A percentile compares a stretch with the other conserved stretches of the same genome.
These are phyloP conservation scores for Rachycentron canadum DNA, from an alignment of 2,797 vertebrate genomes.

Conservation along the genomic window DNA sequence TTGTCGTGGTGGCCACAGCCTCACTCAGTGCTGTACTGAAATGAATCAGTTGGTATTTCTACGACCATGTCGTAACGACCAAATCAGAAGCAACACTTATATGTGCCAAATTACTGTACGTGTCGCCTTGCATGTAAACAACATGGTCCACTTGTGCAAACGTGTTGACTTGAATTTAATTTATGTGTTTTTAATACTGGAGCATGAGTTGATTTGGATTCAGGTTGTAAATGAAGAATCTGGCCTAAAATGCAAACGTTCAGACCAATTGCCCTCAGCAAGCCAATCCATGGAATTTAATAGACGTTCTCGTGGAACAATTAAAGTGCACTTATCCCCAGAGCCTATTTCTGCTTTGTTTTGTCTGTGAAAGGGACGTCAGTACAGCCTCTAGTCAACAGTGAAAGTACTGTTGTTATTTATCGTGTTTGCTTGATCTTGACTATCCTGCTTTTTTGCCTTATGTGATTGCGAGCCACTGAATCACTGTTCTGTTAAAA, in stretches of 20 bases:
- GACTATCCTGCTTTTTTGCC: slow-evolving; percentile 12
- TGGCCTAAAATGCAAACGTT: background rate
- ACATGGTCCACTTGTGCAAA: background rate
- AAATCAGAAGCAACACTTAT: slow-evolving; percentile 1
- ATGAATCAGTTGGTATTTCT: background rate
- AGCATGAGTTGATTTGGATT: background rate
- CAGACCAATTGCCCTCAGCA: background rate
- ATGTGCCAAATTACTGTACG: slow-evolving; percentile 2
- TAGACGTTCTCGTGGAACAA: slow-evolving; percentile 11
- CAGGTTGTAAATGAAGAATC: background rate
- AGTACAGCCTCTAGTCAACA: background rate
- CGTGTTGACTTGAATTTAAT: background rate
- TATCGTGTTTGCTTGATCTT: background rate
- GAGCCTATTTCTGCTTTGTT: background rate
- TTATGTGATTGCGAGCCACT: slow-evolving; percentile 14
- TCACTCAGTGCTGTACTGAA: background rate
- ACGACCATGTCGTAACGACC: slow-evolving; percentile 3
- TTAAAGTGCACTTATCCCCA: slow-evolving; percentile 58
- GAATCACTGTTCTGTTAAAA: background rate
- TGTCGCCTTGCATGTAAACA: background rate
- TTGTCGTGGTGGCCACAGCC: background rate
- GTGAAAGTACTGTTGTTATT: background rate
- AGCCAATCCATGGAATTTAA: background rate
- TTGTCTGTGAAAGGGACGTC: background rate
- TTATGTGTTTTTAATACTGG: background rate